phyloP scores from a whole-genome alignment of 2,888 invertebrate genomes.

The Flexamia atlantica region DNA sequence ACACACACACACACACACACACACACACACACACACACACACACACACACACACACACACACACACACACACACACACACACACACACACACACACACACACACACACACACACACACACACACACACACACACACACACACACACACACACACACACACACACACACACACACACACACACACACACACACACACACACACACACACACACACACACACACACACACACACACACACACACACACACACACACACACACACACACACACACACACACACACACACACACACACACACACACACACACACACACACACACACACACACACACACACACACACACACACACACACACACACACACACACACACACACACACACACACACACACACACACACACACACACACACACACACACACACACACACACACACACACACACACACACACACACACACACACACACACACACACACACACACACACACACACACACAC shows the following conservation, averaged over 20 bases:
- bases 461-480: constrained; percentile 40
- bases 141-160: constrained; percentile 40
- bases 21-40: constrained; percentile 34
- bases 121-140: constrained; percentile 40
- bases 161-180: constrained; percentile 40
- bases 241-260: constrained; percentile 34
- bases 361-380: constrained; percentile 34
- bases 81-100: constrained; percentile 2
- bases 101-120: constrained; percentile 28
- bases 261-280: constrained; percentile 34
- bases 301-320: constrained; percentile 34
- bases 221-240: constrained; percentile 34
- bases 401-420: constrained; percentile 40
- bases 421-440: constrained; percentile 40
- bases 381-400: constrained; percentile 35
- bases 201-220: constrained; percentile 34
- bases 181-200: constrained; percentile 38
- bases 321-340: constrained; percentile 34
- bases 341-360: constrained; percentile 34
- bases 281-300: constrained; percentile 34
- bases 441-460: constrained; percentile 40
- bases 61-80: constrained; percentile 23
- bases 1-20: constrained; percentile 34
- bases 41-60: constrained; percentile 34
- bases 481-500: constrained; percentile 32